Evolutionary conservation across 2,888 invertebrate genomes (phyloP).

Genomic region (Belgica antarctica): DNA sequence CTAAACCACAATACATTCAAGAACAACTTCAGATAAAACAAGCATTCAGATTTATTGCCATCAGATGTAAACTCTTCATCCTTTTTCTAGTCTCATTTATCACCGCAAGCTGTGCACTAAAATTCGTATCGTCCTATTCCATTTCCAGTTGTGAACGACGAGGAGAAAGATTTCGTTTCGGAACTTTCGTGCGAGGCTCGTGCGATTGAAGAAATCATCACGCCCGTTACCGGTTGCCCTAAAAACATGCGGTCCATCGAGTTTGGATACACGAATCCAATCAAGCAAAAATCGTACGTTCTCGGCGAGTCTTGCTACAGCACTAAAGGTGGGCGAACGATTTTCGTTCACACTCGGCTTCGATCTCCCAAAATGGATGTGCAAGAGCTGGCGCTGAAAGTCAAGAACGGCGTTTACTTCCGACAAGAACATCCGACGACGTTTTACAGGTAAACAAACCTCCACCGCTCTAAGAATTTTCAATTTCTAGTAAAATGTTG

Average conservation of each 20-base stretch:
- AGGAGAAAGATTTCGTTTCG: conserved; percentile 40
- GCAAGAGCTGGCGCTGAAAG: conserved; percentile 39
- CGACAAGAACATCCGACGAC: conserved; percentile 47
- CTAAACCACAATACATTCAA: no score
- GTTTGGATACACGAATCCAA: conserved; percentile 49
- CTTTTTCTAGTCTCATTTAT: no score
- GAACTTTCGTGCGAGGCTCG: conserved; percentile 48
- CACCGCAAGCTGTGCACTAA: no score
- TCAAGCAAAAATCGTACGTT: conserved; percentile 47
- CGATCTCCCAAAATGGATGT: conserved; percentile 37
- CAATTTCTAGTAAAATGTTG: no score
- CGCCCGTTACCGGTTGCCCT: conserved; percentile 47
- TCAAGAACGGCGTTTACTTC: conserved; percentile 46
- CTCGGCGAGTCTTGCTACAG: conserved; percentile 50
- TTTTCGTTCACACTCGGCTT: conserved; percentile 47
- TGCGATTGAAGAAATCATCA: conserved; percentile 48
- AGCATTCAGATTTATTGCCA: no score
- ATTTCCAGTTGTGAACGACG: conserved; percentile 43
- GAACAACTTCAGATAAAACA: no score
- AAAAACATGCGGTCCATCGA: conserved; percentile 46
- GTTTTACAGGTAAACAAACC: no score
- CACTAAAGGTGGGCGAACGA: conserved; percentile 47
- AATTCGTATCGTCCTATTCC: no score
- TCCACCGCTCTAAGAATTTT: no score
- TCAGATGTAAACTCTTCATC: no score